phyloP scores from a whole-genome alignment of 2,888 invertebrate genomes.

The Brenthis ino region DNA sequence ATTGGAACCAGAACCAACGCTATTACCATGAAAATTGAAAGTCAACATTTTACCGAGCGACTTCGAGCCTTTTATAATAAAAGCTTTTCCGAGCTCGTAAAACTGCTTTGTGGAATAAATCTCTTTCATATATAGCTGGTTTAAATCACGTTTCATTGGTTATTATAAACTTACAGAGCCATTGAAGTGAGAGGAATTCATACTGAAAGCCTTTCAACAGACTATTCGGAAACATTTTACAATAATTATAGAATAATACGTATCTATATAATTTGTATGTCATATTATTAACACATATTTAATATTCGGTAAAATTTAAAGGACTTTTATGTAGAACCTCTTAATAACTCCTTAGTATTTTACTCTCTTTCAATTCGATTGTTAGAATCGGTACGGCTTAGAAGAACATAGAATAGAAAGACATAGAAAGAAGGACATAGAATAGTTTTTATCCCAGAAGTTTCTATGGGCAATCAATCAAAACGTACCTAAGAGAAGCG shows the following conservation, averaged over 20 bases:
- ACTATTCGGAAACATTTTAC: background rate
- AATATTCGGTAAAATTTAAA: background rate
- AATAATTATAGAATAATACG: constrained; percentile 2
- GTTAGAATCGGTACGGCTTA: no score
- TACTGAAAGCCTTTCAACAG: background rate
- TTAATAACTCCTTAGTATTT: no score
- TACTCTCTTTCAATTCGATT: no score
- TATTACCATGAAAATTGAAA: constrained; percentile 54
- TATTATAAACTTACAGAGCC: constrained; percentile 20
- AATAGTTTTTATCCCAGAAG: no score
- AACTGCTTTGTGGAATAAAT: constrained; percentile 34
- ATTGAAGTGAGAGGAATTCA: constrained; percentile 4
- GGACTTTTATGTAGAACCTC: no score
- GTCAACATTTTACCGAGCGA: constrained; percentile 51
- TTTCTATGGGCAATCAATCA: no score
- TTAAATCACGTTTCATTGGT: constrained; percentile 23
- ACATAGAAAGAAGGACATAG: no score
- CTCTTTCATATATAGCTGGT: constrained; percentile 20
- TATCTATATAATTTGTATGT: background rate
- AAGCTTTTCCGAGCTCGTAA: constrained; percentile 35
- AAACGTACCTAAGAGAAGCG: no score
- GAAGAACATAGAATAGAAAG: no score
- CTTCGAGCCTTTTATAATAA: constrained; percentile 38
- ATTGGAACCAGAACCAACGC: constrained; percentile 39
- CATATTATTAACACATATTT: background rate